These are phyloP conservation scores for Camponotus vicinus DNA, from an alignment of 1,140 invertebrate genomes.

Conservation along the genomic window DNA sequence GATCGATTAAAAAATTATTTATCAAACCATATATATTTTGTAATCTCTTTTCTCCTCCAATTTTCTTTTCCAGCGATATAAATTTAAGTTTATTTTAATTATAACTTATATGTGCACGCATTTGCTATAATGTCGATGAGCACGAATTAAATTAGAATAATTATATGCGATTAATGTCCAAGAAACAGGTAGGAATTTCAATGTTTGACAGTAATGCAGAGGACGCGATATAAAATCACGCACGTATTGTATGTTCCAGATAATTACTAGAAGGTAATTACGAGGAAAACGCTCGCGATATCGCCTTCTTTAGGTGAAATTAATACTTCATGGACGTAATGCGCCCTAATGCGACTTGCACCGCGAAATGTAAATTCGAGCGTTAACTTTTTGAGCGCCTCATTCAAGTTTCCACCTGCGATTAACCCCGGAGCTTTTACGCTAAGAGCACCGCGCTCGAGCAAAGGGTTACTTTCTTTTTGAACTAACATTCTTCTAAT, in stretches of 20 bases:
- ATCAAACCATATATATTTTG: not conserved
- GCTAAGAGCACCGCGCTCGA: conserved; percentile 32
- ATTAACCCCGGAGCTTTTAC: conserved; percentile 55
- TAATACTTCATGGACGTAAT: conserved; percentile 55
- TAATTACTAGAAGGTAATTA: conserved; percentile 32
- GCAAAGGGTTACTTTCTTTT: not conserved
- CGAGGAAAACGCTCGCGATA: conserved; percentile 25
- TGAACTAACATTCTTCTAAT: not conserved
- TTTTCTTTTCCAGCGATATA: not conserved
- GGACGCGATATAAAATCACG: conserved; percentile 14
- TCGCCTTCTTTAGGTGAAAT: conserved; percentile 25
- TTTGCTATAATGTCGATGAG: not conserved
- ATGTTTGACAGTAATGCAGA: conserved; percentile 10
- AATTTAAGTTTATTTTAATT: not conserved
- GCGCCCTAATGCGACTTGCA: conserved; percentile 41
- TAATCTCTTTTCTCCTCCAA: not conserved
- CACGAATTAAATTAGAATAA: conserved; percentile 20
- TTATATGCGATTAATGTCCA: conserved; percentile 8
- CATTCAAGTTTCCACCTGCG: conserved; percentile 48
- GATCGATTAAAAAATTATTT: not conserved
- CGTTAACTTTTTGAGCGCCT: conserved; percentile 49
- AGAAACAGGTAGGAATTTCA: not conserved
- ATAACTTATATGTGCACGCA: not conserved
- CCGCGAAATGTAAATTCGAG: conserved; percentile 48
- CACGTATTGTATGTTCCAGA: not conserved